Conservation (phyloP, 1,140 invertebrate species). For the Heliconius hewitsoni region DNA sequence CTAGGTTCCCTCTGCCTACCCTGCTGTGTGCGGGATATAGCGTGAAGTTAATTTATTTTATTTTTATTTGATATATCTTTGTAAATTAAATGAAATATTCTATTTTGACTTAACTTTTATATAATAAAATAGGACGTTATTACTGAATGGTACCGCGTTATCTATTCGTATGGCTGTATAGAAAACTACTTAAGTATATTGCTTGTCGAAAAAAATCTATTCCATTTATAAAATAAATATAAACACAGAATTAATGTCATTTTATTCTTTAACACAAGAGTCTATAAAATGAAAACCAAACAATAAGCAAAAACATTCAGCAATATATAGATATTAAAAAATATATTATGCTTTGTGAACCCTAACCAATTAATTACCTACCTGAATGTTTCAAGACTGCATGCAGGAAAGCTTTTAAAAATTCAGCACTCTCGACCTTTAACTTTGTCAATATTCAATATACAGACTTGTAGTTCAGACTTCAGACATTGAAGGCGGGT, state of each 20-base stretch:
- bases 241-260: background rate
- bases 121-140: background rate
- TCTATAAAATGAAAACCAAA: background rate
- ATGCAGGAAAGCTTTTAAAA: conserved; percentile 43
- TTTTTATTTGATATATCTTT: background rate
- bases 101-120: background rate
- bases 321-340: background rate
- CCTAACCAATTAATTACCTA: conserved; percentile 22
- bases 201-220: background rate
- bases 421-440: conserved; percentile 45
- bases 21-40: too few relatives aligned
- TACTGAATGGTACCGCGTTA: background rate
- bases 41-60: too few relatives aligned
- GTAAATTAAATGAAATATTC: background rate
- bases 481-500: background rate
- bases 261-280: background rate
- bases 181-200: background rate
- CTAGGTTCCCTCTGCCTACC: too few relatives aligned
- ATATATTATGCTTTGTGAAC: background rate
- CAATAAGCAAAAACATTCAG: background rate
- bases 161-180: background rate
- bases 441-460: conserved; percentile 35
- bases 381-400: conserved; percentile 39
- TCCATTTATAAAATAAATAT: background rate
- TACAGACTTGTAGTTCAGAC: background rate